Conservation (phyloP, 2,888 invertebrate species). For the Scaptomyza parva region DNA sequence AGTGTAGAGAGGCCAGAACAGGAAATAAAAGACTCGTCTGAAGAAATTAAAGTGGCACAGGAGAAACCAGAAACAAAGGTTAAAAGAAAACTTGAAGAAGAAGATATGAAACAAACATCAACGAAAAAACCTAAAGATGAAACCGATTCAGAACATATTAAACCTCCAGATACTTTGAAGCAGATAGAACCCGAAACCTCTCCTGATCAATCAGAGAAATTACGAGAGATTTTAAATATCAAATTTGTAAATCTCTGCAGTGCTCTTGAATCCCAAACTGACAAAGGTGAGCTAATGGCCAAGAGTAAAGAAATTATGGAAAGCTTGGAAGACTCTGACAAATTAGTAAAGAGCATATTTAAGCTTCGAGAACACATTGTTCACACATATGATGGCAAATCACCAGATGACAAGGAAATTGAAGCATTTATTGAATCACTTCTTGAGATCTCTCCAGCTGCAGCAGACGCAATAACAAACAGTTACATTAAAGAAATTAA, state of each 20-base stretch:
- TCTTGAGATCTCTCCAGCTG: conserved; percentile 46
- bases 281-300: neutral
- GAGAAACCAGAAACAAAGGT: conserved; percentile 29
- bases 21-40: neutral
- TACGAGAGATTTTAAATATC: conserved; percentile 21
- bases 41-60: neutral
- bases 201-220: neutral
- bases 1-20: neutral
- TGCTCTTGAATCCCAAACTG: neutral
- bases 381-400: conserved; percentile 79
- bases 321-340: conserved; percentile 42
- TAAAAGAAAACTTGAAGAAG: conserved; percentile 36
- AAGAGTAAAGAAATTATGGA: conserved; percentile 46
- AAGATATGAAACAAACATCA: conserved; percentile 11
- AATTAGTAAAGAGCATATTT: conserved; percentile 69
- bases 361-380: conserved; percentile 80
- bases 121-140: conserved; percentile 46
- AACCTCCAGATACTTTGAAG: conserved; percentile 6
- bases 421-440: conserved; percentile 56
- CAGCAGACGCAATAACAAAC: conserved; percentile 35
- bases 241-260: conserved; percentile 26
- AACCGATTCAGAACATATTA: conserved; percentile 10
- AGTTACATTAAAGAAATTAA: conserved; percentile 54
- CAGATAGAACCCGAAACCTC: neutral
- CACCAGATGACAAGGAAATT: conserved; percentile 30